phyloP scores from a whole-genome alignment of 2,888 invertebrate species.

The Tachina fera region DNA sequence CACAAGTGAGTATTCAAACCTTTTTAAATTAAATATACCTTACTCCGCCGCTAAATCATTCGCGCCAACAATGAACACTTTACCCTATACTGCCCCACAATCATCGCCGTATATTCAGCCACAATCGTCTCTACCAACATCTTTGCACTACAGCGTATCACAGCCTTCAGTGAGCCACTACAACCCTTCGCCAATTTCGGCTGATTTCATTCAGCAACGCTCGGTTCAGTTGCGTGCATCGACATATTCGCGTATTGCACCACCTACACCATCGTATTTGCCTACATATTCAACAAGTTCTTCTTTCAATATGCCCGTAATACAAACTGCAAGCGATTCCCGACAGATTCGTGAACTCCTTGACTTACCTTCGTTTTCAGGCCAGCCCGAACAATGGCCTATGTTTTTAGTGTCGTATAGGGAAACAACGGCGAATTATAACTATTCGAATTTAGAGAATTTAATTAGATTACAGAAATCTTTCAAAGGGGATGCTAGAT shows the following conservation, averaged over 20 bases:
- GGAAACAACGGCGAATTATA: constrained; percentile 63
- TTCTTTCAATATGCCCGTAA: constrained; percentile 2
- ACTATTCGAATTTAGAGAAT: constrained; percentile 69
- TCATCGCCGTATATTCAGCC: too few relatives aligned
- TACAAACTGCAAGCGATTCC: not conserved
- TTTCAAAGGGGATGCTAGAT: constrained; percentile 63
- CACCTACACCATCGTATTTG: constrained; percentile 21
- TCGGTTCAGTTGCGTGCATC: constrained; percentile 17
- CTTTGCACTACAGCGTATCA: too few relatives aligned
- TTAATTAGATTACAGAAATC: constrained; percentile 65
- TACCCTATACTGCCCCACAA: too few relatives aligned
- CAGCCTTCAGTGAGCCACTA: too few relatives aligned
- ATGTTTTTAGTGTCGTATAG: constrained; percentile 68
- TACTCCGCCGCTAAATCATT: too few relatives aligned
- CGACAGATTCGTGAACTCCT: constrained; percentile 59
- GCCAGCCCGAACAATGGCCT: constrained; percentile 72
- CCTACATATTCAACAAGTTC: not conserved
- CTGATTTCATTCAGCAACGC: not conserved
- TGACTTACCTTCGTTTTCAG: constrained; percentile 69
- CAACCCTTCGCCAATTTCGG: too few relatives aligned
- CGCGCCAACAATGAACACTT: too few relatives aligned
- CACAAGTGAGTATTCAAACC: too few relatives aligned
- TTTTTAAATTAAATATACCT: too few relatives aligned
- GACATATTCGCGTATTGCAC: constrained; percentile 11
- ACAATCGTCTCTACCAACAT: too few relatives aligned